Conservation (phyloP, 2,113 vertebrate genomes). For the Tachuris rubrigastra region DNA sequence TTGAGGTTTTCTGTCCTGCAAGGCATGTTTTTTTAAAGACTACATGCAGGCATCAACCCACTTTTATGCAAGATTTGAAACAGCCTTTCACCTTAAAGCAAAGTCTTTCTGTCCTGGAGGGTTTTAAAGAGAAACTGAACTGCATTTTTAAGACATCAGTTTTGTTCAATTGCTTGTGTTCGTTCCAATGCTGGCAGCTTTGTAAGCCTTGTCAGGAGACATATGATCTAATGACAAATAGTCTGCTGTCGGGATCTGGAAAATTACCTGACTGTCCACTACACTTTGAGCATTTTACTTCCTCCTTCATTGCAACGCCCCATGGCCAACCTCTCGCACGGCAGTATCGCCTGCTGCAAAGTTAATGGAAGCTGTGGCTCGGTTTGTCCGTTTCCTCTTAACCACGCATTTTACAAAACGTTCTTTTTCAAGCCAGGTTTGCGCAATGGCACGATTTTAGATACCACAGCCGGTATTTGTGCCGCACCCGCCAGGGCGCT, state of each 20-base stretch:
- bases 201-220: constrained; percentile 53
- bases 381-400: background rate
- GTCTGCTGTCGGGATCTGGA: constrained; percentile 12
- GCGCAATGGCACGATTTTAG: fast-evolving
- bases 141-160: background rate
- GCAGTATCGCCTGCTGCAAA: background rate
- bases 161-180: background rate
- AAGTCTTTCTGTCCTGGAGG: background rate
- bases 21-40: background rate
- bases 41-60: background rate
- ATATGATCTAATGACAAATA: constrained; percentile 68
- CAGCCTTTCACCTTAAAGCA: background rate
- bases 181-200: background rate
- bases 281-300: background rate
- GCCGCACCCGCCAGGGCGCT: fast-evolving
- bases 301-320: background rate
- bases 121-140: background rate
- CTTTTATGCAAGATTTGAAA: background rate
- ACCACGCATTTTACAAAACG: fast-evolving
- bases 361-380: background rate
- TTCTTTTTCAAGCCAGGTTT: background rate
- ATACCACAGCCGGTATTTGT: fast-evolving
- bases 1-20: background rate
- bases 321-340: background rate
- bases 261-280: background rate